These are phyloP conservation scores for Climacteris rufus DNA, from an alignment of 2,113 vertebrate genomes.

Conservation along the genomic window DNA sequence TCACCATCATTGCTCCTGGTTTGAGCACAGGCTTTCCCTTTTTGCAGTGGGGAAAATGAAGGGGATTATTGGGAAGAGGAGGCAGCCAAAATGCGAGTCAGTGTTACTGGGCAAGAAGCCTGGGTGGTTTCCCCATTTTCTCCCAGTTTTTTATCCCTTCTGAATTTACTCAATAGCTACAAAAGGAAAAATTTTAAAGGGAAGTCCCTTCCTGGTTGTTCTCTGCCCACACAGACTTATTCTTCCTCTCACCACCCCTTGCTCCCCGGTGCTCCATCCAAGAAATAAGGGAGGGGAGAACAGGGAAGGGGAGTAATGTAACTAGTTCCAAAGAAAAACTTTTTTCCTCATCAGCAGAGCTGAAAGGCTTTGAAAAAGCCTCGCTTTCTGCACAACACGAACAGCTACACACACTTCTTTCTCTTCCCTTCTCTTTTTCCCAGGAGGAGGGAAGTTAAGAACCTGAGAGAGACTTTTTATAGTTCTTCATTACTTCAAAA, in stretches of 20 bases:
- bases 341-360: conserved; percentile 17
- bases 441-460: conserved; percentile 33
- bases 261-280: neutral
- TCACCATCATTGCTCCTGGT: neutral
- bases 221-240: neutral
- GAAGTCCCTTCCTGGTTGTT: neutral
- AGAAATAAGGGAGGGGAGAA: neutral
- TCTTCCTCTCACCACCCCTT: neutral
- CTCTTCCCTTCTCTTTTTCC: conserved; percentile 16
- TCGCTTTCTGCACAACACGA: neutral
- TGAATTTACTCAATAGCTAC: neutral
- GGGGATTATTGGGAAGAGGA: neutral
- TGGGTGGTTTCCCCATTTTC: neutral
- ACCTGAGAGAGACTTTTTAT: conserved; percentile 39
- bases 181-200: neutral
- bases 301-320: neutral
- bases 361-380: conserved; percentile 4
- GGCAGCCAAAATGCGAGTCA: neutral
- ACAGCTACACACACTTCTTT: neutral
- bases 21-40: neutral
- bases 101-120: neutral
- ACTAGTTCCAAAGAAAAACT: conserved; percentile 1
- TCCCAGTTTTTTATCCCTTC: neutral
- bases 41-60: neutral
- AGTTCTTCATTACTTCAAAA: conserved; percentile 39